These are phyloP conservation scores for Paguma larvata DNA, from an alignment of 2,797 vertebrate species.

Conservation along the genomic window DNA sequence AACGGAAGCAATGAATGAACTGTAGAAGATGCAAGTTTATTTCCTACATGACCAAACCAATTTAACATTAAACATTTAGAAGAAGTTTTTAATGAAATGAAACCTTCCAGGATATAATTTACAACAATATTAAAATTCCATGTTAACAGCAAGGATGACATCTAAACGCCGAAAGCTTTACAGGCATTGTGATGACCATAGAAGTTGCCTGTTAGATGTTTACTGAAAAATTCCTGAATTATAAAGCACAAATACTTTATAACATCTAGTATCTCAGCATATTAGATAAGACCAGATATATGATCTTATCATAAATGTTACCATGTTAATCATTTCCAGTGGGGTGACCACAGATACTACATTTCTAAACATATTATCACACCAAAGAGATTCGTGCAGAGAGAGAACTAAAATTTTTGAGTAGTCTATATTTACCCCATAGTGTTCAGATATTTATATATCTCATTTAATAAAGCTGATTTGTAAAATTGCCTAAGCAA, in stretches of 20 bases:
- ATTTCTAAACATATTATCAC: background rate
- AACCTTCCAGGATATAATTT: background rate
- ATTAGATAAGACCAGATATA: background rate
- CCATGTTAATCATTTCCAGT: background rate
- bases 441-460: background rate
- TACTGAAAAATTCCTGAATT: background rate
- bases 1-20: background rate
- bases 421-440: background rate
- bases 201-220: background rate
- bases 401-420: background rate
- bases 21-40: background rate
- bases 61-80: constrained; percentile 10
- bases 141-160: background rate
- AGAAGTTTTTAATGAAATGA: background rate
- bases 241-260: background rate
- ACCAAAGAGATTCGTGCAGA: background rate
- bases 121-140: background rate
- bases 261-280: background rate
- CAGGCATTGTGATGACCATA: background rate
- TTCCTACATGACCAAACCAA: background rate
- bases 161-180: constrained; percentile 28
- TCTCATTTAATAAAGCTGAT: background rate
- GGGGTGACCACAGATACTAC: background rate
- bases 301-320: background rate
- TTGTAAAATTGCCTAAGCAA: background rate